Evolutionary conservation across 2,888 invertebrate genomes (phyloP), one percentile per base, ranked within the genome.

Genomic region (Hoplodrina ambigua): DNA sequence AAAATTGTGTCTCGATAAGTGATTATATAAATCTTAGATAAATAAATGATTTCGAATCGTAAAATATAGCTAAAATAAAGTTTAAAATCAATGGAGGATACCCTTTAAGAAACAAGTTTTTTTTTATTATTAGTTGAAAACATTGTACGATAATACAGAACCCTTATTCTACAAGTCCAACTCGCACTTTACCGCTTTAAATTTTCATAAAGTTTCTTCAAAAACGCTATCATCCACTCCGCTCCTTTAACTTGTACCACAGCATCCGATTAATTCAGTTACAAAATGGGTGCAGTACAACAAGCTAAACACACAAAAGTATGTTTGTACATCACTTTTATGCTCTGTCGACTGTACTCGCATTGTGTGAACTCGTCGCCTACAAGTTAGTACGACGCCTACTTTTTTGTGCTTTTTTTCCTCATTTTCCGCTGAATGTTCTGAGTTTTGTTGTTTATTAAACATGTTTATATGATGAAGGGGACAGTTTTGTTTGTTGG

Each of bases 251-350:
- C 55, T 65, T 61, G 52, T 3, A 6, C 74, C 59, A 64, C 49
- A 25, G 19, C 44, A 37, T 13, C 61, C 41, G 65, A 81, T 81
- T 83, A 85, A 86, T 86, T 86, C 87, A 82, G 81, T 84, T 72
- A 86, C 81, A 79, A 84, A 86, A 83, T 83, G 73, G 81, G 80
- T 84, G 85, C 85, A 88, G 80, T 73, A 77, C 80, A 81, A 81
- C 80, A 81, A 78, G 74, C 64, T 63, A 56, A 78, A 73, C 67
- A 73, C 73, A 74, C 72, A 78, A 77, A 78, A 57, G 66, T 57
- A 74, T 85, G 81, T 81, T 83, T 69, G 69, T 66, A 70, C 73
- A 73, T 19, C 70, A 73, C 57, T 74, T 81, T 75, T 77, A 75
- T 77, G 58, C 69, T 72, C 30, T 25, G 53, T n/a, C 49, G 53